Evolutionary conservation across 2,113 vertebrate genomes (phyloP).

Genomic region (Syngnathoides biaculeatus): DNA sequence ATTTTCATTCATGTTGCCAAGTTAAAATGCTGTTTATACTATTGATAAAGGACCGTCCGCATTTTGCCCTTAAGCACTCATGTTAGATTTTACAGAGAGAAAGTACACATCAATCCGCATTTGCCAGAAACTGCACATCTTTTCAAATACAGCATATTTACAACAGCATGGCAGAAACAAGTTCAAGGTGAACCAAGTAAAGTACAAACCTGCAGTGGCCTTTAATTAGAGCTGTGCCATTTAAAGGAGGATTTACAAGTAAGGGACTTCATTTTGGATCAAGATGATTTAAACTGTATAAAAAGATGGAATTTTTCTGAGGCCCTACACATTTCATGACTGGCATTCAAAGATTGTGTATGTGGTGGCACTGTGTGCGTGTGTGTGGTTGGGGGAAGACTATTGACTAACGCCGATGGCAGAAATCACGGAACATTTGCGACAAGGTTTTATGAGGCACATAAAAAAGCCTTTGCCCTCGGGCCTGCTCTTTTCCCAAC

Average conservation of each 20-base stretch:
- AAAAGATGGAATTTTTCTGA: too few relatives aligned
- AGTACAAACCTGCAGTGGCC: background rate
- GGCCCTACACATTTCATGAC: too few relatives aligned
- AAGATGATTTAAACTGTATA: too few relatives aligned
- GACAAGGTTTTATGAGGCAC: too few relatives aligned
- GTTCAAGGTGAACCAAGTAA: background rate
- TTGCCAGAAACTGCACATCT: background rate
- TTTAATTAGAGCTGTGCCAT: constrained; percentile 46
- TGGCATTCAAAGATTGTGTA: too few relatives aligned
- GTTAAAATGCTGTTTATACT: background rate
- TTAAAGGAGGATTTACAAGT: background rate
- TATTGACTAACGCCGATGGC: background rate
- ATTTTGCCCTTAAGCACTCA: background rate
- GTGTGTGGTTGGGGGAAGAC: too few relatives aligned
- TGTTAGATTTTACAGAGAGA: background rate
- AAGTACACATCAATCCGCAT: background rate
- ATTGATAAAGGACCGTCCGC: background rate
- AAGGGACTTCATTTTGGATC: too few relatives aligned
- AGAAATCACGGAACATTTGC: background rate
- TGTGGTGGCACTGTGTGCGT: too few relatives aligned
- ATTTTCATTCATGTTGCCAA: background rate
- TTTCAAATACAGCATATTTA: background rate
- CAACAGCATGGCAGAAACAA: background rate
- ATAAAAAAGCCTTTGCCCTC: too few relatives aligned
- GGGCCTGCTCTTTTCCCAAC: too few relatives aligned